These are phyloP conservation scores for Clitarchus hookeri DNA, from an alignment of 2,888 invertebrate genomes.

Conservation along the genomic window DNA sequence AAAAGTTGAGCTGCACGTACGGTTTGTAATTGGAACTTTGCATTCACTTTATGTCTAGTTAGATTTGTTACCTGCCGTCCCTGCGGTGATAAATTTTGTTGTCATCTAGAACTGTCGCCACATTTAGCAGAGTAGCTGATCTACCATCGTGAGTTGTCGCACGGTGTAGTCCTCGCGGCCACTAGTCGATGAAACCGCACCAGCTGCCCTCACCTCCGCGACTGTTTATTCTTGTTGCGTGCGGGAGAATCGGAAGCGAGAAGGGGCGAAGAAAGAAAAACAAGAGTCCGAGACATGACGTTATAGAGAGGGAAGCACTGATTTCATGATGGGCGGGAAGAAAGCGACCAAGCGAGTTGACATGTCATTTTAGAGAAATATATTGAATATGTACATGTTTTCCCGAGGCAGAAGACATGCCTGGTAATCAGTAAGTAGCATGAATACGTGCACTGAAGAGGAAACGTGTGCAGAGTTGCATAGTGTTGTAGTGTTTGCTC, in stretches of 20 bases:
- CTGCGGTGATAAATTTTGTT: no score
- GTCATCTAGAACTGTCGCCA: background rate
- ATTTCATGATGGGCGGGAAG: background rate
- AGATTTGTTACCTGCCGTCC: no score
- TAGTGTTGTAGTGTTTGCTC: no score
- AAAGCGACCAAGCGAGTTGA: background rate
- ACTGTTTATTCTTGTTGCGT: background rate
- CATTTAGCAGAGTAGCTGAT: background rate
- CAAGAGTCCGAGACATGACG: background rate
- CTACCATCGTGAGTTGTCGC: background rate
- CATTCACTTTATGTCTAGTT: no score
- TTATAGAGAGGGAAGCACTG: background rate
- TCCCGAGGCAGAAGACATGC: no score
- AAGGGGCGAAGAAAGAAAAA: background rate
- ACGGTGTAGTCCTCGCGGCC: background rate
- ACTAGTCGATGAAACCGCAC: background rate
- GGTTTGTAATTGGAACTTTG: no score
- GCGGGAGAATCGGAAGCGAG: background rate
- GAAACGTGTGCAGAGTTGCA: no score
- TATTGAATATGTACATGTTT: no score
- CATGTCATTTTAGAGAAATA: no score
- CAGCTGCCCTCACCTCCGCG: background rate
- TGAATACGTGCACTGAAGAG: no score
- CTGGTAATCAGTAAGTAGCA: no score
- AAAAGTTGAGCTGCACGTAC: no score